Base-by-base conservation (phyloP, 2,113 vertebrate genomes). In the Tragelaphus scriptus region DNA sequence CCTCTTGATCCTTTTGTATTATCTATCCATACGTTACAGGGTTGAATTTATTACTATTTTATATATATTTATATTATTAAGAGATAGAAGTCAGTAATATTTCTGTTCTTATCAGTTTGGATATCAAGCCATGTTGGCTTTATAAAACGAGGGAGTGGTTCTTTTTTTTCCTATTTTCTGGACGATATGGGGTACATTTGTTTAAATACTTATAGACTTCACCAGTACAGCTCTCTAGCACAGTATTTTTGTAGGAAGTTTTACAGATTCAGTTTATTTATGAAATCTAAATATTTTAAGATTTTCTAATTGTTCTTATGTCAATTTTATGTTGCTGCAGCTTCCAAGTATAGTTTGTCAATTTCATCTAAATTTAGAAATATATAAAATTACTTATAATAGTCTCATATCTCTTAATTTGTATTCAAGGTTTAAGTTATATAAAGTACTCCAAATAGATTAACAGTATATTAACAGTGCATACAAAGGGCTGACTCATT, bases 211-310 rank as follows among this genome's bases (percentile, higher is more conserved):
- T 51, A 17, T n/a, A 53, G 40, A 80, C n/a, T 75, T 94, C 30
- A 82, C 61, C 53, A 91, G 59, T 21, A 53, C 6, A 82, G 88
- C 32, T 82, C 21, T 91, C 44, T 88, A 55, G 28, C 14, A 95
- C 32, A 91, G 9, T 58, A 44, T 58, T 84, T 95, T 87, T 49
- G 16, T 79, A 77, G 21, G 58, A 84, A 88, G 14, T n/a, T 95
- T 97, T 88, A 91, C 14, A 84, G 65, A 88, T 85, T 94, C 30
- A 94, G 51, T 90, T 82, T 77, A 65, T 80, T 86, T 84, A 79
- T 79, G 32, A 21, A 17, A 79, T 91, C 32, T 80, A 94, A 55
- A 40, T 36, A 26, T 28, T 23, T 79, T 91, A n/a, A 26, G 15
- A 61, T 85, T 92, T 79, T 65, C 61, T 82, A 87, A 51, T 68